Conservation (phyloP, 2,888 invertebrate genomes). For the Eilema griseolum region DNA sequence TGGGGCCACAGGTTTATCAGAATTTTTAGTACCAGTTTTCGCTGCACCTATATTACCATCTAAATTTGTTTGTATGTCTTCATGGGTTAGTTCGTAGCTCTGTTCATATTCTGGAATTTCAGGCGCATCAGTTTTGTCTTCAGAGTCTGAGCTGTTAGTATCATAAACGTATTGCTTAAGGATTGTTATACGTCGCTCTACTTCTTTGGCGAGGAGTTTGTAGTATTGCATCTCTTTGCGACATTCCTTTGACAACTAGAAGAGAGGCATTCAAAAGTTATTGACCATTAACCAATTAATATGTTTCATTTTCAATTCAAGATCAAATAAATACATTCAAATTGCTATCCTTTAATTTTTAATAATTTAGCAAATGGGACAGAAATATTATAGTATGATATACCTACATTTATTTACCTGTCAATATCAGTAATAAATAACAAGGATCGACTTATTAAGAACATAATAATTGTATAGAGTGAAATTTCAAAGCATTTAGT, state of each 20-base stretch:
- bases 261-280: background rate
- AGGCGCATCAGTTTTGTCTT: slow-evolving; percentile 69
- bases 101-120: slow-evolving; percentile 71
- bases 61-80: slow-evolving; percentile 29
- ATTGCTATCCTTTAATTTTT: too few relatives aligned
- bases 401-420: too few relatives aligned
- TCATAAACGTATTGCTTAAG: slow-evolving; percentile 72
- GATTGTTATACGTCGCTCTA: slow-evolving; percentile 86
- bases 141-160: slow-evolving; percentile 62
- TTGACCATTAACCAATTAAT: background rate
- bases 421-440: too few relatives aligned
- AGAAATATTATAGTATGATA: too few relatives aligned
- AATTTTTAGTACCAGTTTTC: slow-evolving; percentile 21
- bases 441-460: too few relatives aligned
- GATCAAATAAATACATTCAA: too few relatives aligned
- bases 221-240: slow-evolving; percentile 89
- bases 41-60: slow-evolving; percentile 1
- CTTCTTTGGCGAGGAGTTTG: slow-evolving; percentile 88
- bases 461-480: too few relatives aligned
- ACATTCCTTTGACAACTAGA: slow-evolving; percentile 88
- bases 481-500: too few relatives aligned
- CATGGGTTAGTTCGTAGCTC: slow-evolving; percentile 53
- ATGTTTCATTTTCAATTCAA: too few relatives aligned
- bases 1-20: slow-evolving; percentile 9
- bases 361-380: too few relatives aligned